phyloP scores from a whole-genome alignment of 64 coral and sea anemone species.

The Porites lutea region DNA sequence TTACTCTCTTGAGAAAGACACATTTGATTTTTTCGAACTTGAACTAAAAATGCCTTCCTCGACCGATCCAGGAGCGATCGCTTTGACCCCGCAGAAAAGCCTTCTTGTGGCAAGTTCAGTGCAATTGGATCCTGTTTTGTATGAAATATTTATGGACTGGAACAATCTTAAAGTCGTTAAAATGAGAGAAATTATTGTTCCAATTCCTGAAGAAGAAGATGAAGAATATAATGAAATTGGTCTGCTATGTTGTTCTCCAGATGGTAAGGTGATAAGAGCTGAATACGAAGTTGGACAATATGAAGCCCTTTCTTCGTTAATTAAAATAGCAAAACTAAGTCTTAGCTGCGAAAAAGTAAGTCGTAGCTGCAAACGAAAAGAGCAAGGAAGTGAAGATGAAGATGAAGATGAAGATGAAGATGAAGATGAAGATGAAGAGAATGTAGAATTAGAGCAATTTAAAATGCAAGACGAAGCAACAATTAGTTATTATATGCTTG shows the following conservation, averaged over 20 bases:
- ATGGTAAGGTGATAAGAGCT: constrained; percentile 5
- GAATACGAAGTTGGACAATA: neutral
- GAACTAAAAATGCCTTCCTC: neutral
- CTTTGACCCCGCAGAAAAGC: constrained; percentile 26
- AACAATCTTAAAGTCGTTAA: constrained; percentile 61
- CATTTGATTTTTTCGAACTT: neutral
- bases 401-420: neutral
- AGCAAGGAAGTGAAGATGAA: constrained; percentile 3
- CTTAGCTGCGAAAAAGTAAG: constrained; percentile 26
- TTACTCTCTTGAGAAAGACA: neutral
- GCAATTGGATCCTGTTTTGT: neutral
- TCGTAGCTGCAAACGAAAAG: neutral
- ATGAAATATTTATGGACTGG: constrained; percentile 67
- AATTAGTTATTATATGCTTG: constrained; percentile 70
- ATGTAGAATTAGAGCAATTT: neutral
- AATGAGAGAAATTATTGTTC: constrained; percentile 22
- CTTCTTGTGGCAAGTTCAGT: constrained; percentile 18
- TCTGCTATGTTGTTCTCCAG: constrained; percentile 47
- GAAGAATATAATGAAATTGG: neutral
- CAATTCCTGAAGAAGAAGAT: neutral
- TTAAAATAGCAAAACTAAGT: constrained; percentile 30
- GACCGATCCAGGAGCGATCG: constrained; percentile 51
- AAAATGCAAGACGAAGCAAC: constrained; percentile 26
- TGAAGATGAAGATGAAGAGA: neutral
- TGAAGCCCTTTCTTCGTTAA: neutral